phyloP scores from a whole-genome alignment of 2,888 invertebrate species.

The Nysson spinosus region DNA sequence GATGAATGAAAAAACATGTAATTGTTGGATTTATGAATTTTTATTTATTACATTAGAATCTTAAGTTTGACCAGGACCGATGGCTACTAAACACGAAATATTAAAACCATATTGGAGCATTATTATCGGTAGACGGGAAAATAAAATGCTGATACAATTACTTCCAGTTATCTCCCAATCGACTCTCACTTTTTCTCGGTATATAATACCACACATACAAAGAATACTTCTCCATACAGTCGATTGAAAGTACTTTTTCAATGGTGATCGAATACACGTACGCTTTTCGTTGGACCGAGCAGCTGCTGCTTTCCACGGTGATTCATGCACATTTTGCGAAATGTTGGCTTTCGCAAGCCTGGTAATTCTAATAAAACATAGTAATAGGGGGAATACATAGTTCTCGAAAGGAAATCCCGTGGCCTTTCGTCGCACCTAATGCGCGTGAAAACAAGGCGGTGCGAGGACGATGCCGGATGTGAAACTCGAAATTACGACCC shows the following conservation, averaged over 20 bases:
- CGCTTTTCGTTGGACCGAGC: slow-evolving; percentile 7
- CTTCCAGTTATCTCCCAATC: too few species aligned
- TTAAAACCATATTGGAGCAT: too few species aligned
- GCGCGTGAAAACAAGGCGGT: slow-evolving; percentile 44
- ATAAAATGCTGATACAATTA: neutral
- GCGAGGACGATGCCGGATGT: slow-evolving; percentile 51
- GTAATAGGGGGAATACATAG: slow-evolving; percentile 1
- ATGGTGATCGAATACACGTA: neutral
- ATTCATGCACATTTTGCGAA: slow-evolving; percentile 32
- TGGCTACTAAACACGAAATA: too few species aligned
- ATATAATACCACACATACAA: too few species aligned
- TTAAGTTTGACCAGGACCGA: too few species aligned
- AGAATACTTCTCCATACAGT: neutral
- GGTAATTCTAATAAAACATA: slow-evolving; percentile 17
- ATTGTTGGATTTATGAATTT: too few species aligned
- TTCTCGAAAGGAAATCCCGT: slow-evolving; percentile 33
- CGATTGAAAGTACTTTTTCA: slow-evolving; percentile 11
- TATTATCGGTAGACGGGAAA: too few species aligned
- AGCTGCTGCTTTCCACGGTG: slow-evolving; percentile 6
- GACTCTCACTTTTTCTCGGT: too few species aligned
- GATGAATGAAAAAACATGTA: too few species aligned
- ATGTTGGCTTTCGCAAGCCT: slow-evolving; percentile 19
- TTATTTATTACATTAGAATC: too few species aligned
- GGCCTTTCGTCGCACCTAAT: slow-evolving; percentile 34
- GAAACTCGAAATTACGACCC: slow-evolving; percentile 59